Percentiles rank a stretch among this genome's conserved stretches.
These are phyloP conservation scores for Aurelia aurita complex sp. Pacific DNA, from an alignment of 30 jellyfish, hydroid and myxozoan species.

Conservation along the genomic window DNA sequence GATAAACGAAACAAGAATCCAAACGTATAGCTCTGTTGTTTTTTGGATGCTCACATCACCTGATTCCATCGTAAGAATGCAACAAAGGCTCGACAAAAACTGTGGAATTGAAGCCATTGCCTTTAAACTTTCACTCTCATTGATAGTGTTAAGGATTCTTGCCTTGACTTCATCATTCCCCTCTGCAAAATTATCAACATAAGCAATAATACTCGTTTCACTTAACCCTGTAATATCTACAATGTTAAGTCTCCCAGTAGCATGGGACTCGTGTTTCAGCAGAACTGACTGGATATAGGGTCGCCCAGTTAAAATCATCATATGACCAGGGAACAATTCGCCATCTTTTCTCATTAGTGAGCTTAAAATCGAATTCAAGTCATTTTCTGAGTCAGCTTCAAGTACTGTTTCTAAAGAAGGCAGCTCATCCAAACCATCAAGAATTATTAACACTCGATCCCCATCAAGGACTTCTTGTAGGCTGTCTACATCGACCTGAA, in stretches of 20 bases:
- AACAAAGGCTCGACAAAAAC: constrained; percentile 38
- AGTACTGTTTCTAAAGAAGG: constrained; percentile 28
- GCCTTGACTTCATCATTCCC: neutral
- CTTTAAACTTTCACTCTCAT: constrained; percentile 4
- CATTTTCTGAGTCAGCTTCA: neutral
- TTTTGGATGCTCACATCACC: neutral
- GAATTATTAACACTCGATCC: constrained; percentile 9
- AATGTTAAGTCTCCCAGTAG: constrained; percentile 11
- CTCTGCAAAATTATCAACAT: constrained; percentile 21
- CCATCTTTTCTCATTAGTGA: constrained; percentile 15
- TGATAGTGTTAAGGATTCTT: neutral
- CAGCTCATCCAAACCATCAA: constrained; percentile 47
- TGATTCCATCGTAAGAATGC: constrained; percentile 21
- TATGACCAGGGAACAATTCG: constrained; percentile 39
- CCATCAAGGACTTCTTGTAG: constrained; percentile 8
- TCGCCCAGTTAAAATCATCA: constrained; percentile 33
- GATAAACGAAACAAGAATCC: constrained; percentile 30
- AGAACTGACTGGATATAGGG: constrained; percentile 38
- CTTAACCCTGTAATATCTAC: constrained; percentile 30
- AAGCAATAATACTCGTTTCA: neutral
- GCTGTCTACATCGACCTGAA: neutral
- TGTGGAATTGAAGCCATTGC: constrained; percentile 45
- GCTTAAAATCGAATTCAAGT: constrained; percentile 3
- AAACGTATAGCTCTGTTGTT: constrained; percentile 33
- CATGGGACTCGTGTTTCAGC: constrained; percentile 11